Conservation (phyloP, 2,888 invertebrate genomes). For the Drosophila colorata region DNA sequence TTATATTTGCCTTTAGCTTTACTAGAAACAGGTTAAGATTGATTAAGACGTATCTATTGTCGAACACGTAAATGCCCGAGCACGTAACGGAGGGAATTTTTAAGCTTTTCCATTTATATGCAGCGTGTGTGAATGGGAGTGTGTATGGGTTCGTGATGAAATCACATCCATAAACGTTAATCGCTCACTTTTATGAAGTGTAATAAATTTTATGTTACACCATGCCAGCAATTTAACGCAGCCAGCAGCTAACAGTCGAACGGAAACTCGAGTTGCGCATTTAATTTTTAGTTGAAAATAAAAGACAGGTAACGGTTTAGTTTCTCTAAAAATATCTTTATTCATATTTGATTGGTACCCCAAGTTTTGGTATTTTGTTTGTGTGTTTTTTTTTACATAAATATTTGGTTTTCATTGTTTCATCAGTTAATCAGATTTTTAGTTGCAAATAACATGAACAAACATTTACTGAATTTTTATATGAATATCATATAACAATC, state of each 20-base stretch:
- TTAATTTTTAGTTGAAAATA: slow-evolving; percentile 12
- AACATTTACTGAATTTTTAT: slow-evolving; percentile 76
- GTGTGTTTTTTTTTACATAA: slow-evolving; percentile 26
- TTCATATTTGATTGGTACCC: slow-evolving; percentile 80
- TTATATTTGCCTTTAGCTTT: slow-evolving; percentile 13
- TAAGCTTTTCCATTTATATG: slow-evolving; percentile 24
- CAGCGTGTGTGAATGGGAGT: slow-evolving; percentile 6
- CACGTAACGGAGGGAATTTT: slow-evolving; percentile 52
- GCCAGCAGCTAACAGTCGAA: not conserved
- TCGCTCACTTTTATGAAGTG: slow-evolving; percentile 81
- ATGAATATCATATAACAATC: slow-evolving; percentile 83
- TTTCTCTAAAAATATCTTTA: slow-evolving; percentile 81
- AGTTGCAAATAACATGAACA: slow-evolving; percentile 78
- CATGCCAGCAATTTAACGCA: slow-evolving; percentile 46
- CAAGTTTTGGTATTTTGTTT: slow-evolving; percentile 54
- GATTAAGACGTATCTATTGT: slow-evolving; percentile 80
- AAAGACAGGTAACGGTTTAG: slow-evolving; percentile 37
- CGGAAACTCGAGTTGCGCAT: not conserved
- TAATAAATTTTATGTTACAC: slow-evolving; percentile 73
- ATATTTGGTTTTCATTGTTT: slow-evolving; percentile 32
- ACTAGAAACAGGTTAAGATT: slow-evolving; percentile 58
- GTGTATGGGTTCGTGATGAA: slow-evolving; percentile 66
- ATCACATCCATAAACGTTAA: slow-evolving; percentile 82
- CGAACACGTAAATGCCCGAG: slow-evolving; percentile 61
- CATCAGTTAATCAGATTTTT: slow-evolving; percentile 61